Evolutionary conservation across 1,140 invertebrate genomes (phyloP).

Genomic region (Thereuonema tuberculata): DNA sequence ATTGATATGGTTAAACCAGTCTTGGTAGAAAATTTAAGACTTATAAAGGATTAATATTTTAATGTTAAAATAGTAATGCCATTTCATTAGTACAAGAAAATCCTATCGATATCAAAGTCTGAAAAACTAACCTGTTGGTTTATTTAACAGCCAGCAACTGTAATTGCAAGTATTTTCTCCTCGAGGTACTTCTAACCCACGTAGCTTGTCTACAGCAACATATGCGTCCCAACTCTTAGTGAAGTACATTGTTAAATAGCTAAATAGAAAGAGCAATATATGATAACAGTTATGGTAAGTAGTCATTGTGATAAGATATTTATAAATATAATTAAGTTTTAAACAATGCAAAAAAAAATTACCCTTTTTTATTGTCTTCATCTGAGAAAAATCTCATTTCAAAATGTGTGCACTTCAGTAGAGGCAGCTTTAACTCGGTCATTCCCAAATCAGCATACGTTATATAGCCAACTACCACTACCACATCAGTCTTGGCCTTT

Average conservation of each 20-base stretch:
- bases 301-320: not conserved
- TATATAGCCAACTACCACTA: not conserved
- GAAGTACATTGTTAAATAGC: slow-evolving; percentile 3
- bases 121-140: not conserved
- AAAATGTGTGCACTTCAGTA: not conserved
- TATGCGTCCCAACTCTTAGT: slow-evolving; percentile 6
- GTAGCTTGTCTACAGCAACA: slow-evolving; percentile 1
- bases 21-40: no score
- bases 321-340: not conserved
- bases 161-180: not conserved
- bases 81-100: no score
- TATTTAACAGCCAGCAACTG: slow-evolving; percentile 1
- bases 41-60: no score
- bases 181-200: slow-evolving; percentile 1
- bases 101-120: no score
- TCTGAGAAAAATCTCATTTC: slow-evolving; percentile 1
- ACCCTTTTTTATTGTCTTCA: slow-evolving; percentile 6
- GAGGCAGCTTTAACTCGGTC: slow-evolving; percentile 2
- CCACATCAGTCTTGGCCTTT: slow-evolving; percentile 2
- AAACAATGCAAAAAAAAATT: not conserved
- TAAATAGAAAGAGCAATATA: not conserved
- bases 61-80: no score
- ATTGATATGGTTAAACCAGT: no score
- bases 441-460: slow-evolving; percentile 3
- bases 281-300: not conserved